Conservation (phyloP, 2,797 vertebrate species). For the Vultur gryphus region DNA sequence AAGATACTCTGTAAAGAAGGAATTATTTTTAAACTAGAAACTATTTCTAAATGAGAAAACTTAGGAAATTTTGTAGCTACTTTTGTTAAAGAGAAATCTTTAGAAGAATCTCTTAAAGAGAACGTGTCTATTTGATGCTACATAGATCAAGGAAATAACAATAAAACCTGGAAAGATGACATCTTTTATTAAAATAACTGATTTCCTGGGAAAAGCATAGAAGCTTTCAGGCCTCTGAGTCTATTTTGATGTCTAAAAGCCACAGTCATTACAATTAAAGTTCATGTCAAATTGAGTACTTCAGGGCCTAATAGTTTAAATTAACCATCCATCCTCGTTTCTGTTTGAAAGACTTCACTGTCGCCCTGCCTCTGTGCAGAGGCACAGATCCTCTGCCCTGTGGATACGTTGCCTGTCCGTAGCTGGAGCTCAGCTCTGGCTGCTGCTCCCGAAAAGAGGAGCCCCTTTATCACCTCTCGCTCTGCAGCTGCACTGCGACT, state of each 20-base stretch:
- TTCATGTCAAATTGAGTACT: neutral
- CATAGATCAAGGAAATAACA: neutral
- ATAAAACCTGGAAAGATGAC: neutral
- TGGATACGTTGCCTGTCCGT: rapidly evolving
- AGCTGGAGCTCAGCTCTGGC: neutral
- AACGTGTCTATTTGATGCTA: neutral
- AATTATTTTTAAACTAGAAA: neutral
- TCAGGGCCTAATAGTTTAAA: neutral
- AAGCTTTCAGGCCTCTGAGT: neutral
- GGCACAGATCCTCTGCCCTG: neutral
- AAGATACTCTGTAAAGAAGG: neutral
- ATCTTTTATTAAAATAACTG: neutral
- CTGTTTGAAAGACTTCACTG: neutral
- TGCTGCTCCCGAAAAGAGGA: neutral
- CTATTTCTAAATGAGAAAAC: neutral
- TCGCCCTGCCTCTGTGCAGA: neutral
- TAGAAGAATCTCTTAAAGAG: neutral
- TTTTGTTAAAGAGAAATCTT: neutral
- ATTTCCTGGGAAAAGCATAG: neutral
- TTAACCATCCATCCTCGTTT: neutral
- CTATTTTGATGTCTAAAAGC: neutral
- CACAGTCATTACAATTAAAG: neutral
- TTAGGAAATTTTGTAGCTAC: neutral
- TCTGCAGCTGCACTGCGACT: rapidly evolving
- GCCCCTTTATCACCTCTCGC: rapidly evolving